These are phyloP conservation scores for Paralvinella palmiformis DNA, from an alignment of 1,140 invertebrate species.

Conservation along the genomic window DNA sequence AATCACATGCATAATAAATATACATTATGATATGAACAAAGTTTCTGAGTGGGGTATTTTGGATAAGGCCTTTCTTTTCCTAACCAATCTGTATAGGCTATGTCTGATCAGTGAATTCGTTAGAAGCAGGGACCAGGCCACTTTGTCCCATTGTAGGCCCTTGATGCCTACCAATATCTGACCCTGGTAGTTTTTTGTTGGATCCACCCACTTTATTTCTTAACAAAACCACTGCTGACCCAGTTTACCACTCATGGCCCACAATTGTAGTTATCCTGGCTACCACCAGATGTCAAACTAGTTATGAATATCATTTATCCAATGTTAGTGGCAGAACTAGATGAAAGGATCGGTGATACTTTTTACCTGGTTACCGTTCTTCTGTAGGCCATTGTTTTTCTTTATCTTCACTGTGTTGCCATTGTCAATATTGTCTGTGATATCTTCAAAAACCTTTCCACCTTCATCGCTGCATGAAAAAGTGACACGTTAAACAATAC, in stretches of 20 bases:
- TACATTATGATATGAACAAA: too few relatives aligned
- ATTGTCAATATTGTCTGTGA: conserved; percentile 14
- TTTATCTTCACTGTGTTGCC: conserved; percentile 22
- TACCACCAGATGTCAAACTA: conserved; percentile 3
- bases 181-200: too few relatives aligned
- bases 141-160: too few relatives aligned
- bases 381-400: conserved; percentile 30
- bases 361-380: conserved; percentile 24
- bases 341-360: background rate
- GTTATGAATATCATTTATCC: background rate
- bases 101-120: too few relatives aligned
- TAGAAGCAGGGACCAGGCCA: too few relatives aligned
- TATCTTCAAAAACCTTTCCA: conserved; percentile 27
- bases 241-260: background rate
- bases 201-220: too few relatives aligned
- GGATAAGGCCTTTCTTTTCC: too few relatives aligned
- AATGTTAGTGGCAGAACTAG: background rate
- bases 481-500: conserved; percentile 7
- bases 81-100: too few relatives aligned
- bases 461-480: conserved; percentile 25
- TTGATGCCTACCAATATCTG: too few relatives aligned
- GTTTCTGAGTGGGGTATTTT: too few relatives aligned
- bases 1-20: too few relatives aligned
- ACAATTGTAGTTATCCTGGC: background rate
- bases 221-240: too few relatives aligned